Conservation (phyloP, 2,888 invertebrate genomes). For the Nomada fucata region DNA sequence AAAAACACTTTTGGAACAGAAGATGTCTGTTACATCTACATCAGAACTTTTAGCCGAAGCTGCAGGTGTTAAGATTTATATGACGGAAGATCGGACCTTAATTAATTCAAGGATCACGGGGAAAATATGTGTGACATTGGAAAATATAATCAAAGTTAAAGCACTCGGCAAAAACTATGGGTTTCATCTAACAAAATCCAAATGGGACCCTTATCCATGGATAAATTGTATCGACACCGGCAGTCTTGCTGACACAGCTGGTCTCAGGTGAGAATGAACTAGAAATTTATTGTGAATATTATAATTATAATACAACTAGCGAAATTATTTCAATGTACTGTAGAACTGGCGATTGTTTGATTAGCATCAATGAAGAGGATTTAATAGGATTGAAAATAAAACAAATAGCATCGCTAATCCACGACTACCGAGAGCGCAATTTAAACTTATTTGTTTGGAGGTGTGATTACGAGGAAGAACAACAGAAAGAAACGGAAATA, state of each 20-base stretch:
- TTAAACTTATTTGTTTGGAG: slow-evolving; percentile 80
- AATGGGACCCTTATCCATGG: slow-evolving; percentile 94
- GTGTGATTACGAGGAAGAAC: slow-evolving; percentile 46
- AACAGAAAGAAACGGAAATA: slow-evolving; percentile 56
- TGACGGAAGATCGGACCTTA: slow-evolving; percentile 48
- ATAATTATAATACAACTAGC: not conserved
- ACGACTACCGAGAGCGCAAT: slow-evolving; percentile 60
- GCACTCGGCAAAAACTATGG: slow-evolving; percentile 85
- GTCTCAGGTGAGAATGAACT: slow-evolving; percentile 84
- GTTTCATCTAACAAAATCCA: slow-evolving; percentile 90
- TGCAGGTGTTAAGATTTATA: slow-evolving; percentile 72
- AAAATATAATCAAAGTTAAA: slow-evolving; percentile 29
- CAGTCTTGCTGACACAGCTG: slow-evolving; percentile 88
- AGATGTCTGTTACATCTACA: slow-evolving; percentile 48
- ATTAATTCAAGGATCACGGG: slow-evolving; percentile 8
- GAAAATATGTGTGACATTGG: slow-evolving; percentile 55
- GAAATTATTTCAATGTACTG: slow-evolving; percentile 16
- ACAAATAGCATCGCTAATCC: slow-evolving; percentile 84
- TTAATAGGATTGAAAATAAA: slow-evolving; percentile 86
- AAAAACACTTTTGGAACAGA: not conserved
- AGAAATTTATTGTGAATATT: not conserved
- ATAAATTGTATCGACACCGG: slow-evolving; percentile 88
- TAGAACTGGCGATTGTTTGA: slow-evolving; percentile 89
- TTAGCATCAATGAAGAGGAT: slow-evolving; percentile 88
- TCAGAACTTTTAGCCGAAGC: slow-evolving; percentile 67